Conservation (phyloP, 2,888 invertebrate species). For the Apodemia zela region DNA sequence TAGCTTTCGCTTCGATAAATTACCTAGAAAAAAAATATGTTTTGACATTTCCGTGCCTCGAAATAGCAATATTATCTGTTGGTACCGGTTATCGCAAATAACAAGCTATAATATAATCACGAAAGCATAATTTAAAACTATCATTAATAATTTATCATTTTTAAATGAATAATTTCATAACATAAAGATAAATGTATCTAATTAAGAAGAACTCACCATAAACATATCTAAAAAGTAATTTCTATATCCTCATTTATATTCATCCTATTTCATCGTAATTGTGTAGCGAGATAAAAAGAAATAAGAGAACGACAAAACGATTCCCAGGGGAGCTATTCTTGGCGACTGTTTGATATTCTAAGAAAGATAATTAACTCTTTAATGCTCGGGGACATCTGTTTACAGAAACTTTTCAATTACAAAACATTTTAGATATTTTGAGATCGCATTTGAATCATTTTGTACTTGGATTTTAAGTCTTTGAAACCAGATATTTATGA, state of each 20-base stretch:
- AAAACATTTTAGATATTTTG: constrained; percentile 15
- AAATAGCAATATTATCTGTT: too few relatives aligned
- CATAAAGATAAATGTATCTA: not conserved
- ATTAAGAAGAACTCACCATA: not conserved
- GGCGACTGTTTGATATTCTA: constrained; percentile 56
- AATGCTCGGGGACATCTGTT: constrained; percentile 69
- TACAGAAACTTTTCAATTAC: constrained; percentile 30
- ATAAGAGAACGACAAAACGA: constrained; percentile 34
- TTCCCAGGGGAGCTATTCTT: constrained; percentile 69
- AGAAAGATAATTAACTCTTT: constrained; percentile 74
- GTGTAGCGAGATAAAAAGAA: constrained; percentile 41
- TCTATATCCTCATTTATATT: constrained; percentile 16
- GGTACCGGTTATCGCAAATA: too few relatives aligned
- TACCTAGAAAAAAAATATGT: too few relatives aligned
- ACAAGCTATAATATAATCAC: too few relatives aligned
- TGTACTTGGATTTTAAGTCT: constrained; percentile 7
- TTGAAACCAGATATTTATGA: constrained; percentile 9
- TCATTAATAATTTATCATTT: too few relatives aligned
- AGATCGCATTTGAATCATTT: constrained; percentile 6
- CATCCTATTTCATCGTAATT: constrained; percentile 20
- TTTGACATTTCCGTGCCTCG: too few relatives aligned
- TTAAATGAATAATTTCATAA: not conserved
- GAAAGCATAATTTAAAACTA: too few relatives aligned
- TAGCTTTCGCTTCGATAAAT: too few relatives aligned
- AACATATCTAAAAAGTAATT: not conserved